Evolutionary conservation across 2,888 invertebrate species (phyloP).

Genomic region (Bedellia somnulentella): DNA sequence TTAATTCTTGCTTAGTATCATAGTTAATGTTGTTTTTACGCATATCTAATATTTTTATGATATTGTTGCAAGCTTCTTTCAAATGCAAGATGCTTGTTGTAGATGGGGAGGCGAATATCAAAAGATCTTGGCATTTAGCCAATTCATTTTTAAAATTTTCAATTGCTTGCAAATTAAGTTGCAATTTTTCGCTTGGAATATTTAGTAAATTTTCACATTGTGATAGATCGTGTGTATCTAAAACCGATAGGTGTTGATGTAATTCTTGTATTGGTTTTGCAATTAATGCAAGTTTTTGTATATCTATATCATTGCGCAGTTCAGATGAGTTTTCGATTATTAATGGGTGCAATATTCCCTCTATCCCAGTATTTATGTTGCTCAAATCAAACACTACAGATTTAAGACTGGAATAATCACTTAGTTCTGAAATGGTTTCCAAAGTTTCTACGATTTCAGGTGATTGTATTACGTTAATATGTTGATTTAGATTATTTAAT

Average conservation of each 20-base stretch:
- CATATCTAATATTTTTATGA: constrained; percentile 23
- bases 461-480: constrained; percentile 28
- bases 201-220: constrained; percentile 36
- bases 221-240: constrained; percentile 39
- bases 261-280: constrained; percentile 39
- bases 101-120: no score
- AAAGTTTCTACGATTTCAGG: constrained; percentile 34
- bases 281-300: constrained; percentile 27
- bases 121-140: constrained; percentile 24
- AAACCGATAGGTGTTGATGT: constrained; percentile 30
- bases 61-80: constrained; percentile 25
- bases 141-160: constrained; percentile 31
- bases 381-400: constrained; percentile 25
- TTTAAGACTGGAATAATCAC: constrained; percentile 33
- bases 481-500: constrained; percentile 30
- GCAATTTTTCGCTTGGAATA: constrained; percentile 29
- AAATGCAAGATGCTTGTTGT: no score
- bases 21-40: constrained; percentile 13
- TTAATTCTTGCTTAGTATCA: constrained; percentile 12
- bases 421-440: constrained; percentile 33
- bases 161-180: constrained; percentile 28
- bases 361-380: constrained; percentile 28
- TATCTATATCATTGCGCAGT: constrained; percentile 16
- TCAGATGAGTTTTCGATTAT: constrained; percentile 29
- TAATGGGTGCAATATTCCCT: constrained; percentile 35